Evolutionary conservation across 2,797 vertebrate species (phyloP).

Genomic region (Halcyon leucocephala): DNA sequence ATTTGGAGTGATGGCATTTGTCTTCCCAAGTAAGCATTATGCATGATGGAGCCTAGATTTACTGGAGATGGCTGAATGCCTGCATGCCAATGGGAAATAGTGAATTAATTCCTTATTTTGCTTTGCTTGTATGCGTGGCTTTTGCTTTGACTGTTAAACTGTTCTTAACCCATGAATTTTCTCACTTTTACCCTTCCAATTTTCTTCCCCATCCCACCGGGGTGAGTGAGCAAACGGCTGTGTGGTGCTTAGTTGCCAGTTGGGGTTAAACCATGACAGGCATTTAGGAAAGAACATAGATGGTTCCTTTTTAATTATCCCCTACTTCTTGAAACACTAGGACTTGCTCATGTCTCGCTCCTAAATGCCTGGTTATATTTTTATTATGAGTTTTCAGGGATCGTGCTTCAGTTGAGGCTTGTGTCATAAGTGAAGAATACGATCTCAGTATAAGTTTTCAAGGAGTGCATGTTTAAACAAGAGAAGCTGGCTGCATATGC

Average conservation of each 20-base stretch:
- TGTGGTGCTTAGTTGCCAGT: not conserved
- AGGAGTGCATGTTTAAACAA: not conserved
- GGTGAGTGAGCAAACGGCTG: not conserved
- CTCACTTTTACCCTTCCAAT: not conserved
- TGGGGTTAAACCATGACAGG: not conserved
- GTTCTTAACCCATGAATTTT: not conserved
- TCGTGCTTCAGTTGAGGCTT: not conserved
- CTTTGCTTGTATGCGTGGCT: not conserved
- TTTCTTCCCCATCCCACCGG: not conserved
- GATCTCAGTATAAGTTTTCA: not conserved
- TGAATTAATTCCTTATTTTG: not conserved
- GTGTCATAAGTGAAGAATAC: not conserved
- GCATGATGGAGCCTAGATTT: not conserved
- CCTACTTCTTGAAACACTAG: not conserved
- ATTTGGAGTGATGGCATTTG: not conserved
- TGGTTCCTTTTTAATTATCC: not conserved
- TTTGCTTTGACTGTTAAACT: not conserved
- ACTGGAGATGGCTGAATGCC: not conserved
- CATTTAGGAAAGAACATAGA: not conserved
- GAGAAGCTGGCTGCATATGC: not conserved
- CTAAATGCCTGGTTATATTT: not conserved
- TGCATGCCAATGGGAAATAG: not conserved
- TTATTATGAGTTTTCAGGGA: not conserved
- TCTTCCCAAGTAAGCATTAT: not conserved
- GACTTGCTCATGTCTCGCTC: not conserved